Base-by-base conservation (phyloP, 2,888 invertebrate species). In the Drosophila kambysellisi region DNA sequence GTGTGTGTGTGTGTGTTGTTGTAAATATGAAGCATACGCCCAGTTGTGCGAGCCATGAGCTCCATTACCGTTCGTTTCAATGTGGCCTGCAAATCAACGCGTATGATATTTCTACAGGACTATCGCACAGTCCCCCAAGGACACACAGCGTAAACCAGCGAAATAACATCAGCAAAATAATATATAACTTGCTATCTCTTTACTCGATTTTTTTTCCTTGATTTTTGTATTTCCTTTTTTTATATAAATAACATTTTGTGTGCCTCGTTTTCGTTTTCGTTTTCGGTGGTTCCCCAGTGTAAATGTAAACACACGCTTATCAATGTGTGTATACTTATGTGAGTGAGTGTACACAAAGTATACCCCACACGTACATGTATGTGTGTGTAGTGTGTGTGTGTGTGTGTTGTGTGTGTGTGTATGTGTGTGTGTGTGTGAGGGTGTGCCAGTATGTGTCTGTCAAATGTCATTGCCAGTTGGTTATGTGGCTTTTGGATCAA, bases 401-500 rank as follows among this genome's bases (percentile, higher is more conserved):
- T 53, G 52, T 25, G 2, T 57, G 56, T 32, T 52, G 57, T 63
- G 58, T 58, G 43, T 75, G 57, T 56, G 52, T 25, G 2, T 57
- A 56, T 32, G 11, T 32, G 2, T 52, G 57, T 63, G 58, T 58
- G 43, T 75, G 57, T 56, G 52, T 25, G 2, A 52, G 63, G 25
- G 37, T 56, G 39, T 56, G 39, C 53, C 90, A 85, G 87, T 90
- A 88, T 54, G 37, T 54, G 37, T 56, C 88, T 88, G 87, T 87
- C 87, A 90, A 90, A 83, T 87, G 87, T 86, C 87, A 87, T 74
- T 87, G 90, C 79, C 87, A 87, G 87, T 90, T 81, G 90, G 83
- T 81, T 83, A 82, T 89, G 88, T 78, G 83, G 82, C 87, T 88
- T 82, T 78, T 76, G 74, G 83, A 76, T 88, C 82, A 80, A 83